Percentiles rank a stretch among this genome's conserved stretches.
These are phyloP conservation scores for Pseudotriccus pelzelni DNA, from an alignment of 2,797 vertebrate species.

Conservation along the genomic window DNA sequence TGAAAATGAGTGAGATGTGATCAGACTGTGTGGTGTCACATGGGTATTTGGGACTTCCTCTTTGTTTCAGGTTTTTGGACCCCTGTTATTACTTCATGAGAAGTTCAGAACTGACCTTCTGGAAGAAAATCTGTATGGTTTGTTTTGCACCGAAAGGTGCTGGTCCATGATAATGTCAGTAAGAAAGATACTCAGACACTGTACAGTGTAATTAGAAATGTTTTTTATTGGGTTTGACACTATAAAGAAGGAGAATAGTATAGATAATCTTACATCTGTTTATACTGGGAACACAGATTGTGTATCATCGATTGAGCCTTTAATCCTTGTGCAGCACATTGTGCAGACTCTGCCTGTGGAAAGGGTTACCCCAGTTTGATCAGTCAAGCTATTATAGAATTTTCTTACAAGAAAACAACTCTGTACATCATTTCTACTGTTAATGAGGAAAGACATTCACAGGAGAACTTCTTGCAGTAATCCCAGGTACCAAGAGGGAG, in stretches of 20 bases:
- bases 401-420: background rate
- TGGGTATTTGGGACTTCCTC: background rate
- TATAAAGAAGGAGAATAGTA: background rate
- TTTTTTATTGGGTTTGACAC: background rate
- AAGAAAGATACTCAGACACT: background rate
- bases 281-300: background rate
- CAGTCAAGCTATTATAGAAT: background rate
- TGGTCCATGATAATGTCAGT: background rate
- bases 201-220: background rate
- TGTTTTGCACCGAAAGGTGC: background rate
- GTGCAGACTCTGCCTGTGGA: background rate
- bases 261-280: background rate
- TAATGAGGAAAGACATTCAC: background rate
- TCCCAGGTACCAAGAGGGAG: background rate
- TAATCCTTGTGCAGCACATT: background rate
- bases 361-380: background rate
- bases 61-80: background rate
- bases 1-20: background rate
- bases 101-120: background rate
- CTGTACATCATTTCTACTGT: background rate
- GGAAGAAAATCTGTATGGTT: background rate
- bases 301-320: background rate
- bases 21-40: background rate
- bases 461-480: background rate
- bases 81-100: background rate